Evolutionary conservation across 1,140 invertebrate genomes (phyloP), one percentile per base, ranked within the genome.

Genomic region (Nasonia vitripennis): DNA sequence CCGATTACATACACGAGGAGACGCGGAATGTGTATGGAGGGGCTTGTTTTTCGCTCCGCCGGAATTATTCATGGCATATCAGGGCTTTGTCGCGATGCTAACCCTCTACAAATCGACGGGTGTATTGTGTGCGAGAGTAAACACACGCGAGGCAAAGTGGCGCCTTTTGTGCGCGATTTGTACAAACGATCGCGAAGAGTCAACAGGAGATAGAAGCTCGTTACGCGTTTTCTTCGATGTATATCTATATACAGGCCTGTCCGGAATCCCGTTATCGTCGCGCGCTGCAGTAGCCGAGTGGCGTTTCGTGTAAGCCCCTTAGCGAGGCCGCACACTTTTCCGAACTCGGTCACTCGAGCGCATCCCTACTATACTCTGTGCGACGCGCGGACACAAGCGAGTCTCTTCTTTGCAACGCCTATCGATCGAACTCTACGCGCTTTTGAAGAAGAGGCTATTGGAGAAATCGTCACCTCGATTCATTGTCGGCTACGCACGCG

Each of bases 291-390:
- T 27, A 27, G 31, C 17, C 55, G 41, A 67, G 73, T 41, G 7
- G 31, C 34, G 67, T 74, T 70, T 73, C 78, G 83, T 31, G 78
- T 79, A 84, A 84, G 83, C 83, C 78, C 83, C 79, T 84, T 74
- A 84, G 68, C 31, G n/a, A 34, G 77, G 77, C 62, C 77, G 78
- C 67, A 80, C 80, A 84, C 78, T 79, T 80, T 79, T 45, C 51
- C 68, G 31, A 84, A 84, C 27, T 84, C 83, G 83, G 83, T 84
- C 83, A 84, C 14, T 84, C 83, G 83, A 74, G 31, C 51, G 10
- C 68, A 7, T 45, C 62, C 62, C 62, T 67, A 5, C 62, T 67
- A 2, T 27, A 27, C 27, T 27, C 62, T 27, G 27, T 27, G 62
- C 62, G 62, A 41, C 9, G 7, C 9, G 9, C 9, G 2, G 12